Percentiles rank a stretch among this genome's conserved stretches.
These are phyloP conservation scores for Pelodytes ibericus DNA, from an alignment of 2,797 vertebrate genomes.

Conservation along the genomic window DNA sequence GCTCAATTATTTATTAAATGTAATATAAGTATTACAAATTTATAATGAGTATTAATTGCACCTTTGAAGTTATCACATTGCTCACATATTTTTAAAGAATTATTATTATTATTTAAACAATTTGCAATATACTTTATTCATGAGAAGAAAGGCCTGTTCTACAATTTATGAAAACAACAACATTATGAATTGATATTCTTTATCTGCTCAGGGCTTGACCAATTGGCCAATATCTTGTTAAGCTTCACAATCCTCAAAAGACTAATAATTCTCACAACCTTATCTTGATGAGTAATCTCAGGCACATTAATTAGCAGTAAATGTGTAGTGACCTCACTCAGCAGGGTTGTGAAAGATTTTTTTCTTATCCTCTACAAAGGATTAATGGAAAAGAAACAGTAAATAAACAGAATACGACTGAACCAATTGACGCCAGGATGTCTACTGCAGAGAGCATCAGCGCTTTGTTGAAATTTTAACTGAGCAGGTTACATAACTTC, in stretches of 20 bases:
- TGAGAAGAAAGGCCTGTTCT: background rate
- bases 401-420: constrained; percentile 31
- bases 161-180: constrained; percentile 11
- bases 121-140: too few species aligned
- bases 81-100: too few species aligned
- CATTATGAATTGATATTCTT: constrained; percentile 35
- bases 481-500: constrained; percentile 23
- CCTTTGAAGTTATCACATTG: too few species aligned
- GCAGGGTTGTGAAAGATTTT: constrained; percentile 11
- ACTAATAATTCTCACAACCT: constrained; percentile 35
- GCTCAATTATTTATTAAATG: too few species aligned
- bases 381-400: constrained; percentile 27
- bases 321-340: constrained; percentile 36
- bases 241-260: constrained; percentile 37
- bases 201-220: background rate
- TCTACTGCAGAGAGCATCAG: constrained; percentile 24
- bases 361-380: constrained; percentile 13
- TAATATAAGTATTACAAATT: too few species aligned
- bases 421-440: constrained; percentile 24
- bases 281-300: constrained; percentile 40
- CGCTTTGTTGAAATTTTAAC: constrained; percentile 21
- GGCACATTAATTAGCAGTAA: constrained; percentile 44
- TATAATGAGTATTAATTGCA: too few species aligned
- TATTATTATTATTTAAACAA: too few species aligned
- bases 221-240: constrained; percentile 24